Conservation (phyloP, 2,888 invertebrate genomes). For the Cinara cedri region DNA sequence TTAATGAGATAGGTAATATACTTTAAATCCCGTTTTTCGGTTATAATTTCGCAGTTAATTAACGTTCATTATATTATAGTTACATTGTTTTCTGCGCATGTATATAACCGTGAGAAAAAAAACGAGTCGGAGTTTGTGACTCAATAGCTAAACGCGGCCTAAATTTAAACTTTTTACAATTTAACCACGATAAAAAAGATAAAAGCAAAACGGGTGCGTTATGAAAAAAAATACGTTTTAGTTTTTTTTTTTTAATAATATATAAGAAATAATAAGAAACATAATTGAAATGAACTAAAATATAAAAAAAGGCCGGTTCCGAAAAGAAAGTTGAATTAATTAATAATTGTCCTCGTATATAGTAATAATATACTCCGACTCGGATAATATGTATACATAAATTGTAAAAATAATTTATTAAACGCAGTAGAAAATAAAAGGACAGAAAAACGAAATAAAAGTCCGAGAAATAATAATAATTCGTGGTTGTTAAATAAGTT, state of each 20-base stretch:
- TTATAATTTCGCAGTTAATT: neutral
- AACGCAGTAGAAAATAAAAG: neutral
- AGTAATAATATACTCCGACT: neutral
- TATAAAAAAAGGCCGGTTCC: neutral
- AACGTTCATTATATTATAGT: neutral
- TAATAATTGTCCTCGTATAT: neutral
- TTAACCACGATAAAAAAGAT: slow-evolving; percentile 14
- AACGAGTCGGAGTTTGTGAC: neutral
- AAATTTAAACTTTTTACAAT: slow-evolving; percentile 26
- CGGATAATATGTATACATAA: too few species aligned
- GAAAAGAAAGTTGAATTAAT: neutral
- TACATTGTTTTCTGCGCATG: neutral
- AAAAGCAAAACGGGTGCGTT: neutral
- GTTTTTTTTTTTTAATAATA: slow-evolving; percentile 9
- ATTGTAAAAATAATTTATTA: neutral
- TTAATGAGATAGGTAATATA: neutral
- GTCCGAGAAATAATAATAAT: too few species aligned
- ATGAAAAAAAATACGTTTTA: slow-evolving; percentile 9
- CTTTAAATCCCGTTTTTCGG: slow-evolving; percentile 7
- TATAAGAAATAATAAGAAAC: neutral
- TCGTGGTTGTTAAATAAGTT: too few species aligned
- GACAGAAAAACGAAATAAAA: neutral
- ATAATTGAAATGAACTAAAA: slow-evolving; percentile 14
- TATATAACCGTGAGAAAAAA: neutral
- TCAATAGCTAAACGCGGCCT: neutral